Conservation (phyloP, 2,113 vertebrate species). For the Syrrhaptes paradoxus region DNA sequence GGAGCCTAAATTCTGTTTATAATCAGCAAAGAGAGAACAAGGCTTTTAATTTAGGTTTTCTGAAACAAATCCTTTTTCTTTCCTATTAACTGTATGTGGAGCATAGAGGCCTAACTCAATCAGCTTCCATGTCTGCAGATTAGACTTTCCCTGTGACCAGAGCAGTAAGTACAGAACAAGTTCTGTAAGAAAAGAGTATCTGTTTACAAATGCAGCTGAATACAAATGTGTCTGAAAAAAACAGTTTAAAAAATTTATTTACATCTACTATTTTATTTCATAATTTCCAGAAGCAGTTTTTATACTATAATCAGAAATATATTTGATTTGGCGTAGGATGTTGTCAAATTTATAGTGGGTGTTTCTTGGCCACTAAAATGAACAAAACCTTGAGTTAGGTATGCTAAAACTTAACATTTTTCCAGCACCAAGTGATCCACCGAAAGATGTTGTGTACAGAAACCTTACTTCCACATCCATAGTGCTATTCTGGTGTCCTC, state of each 20-base stretch:
- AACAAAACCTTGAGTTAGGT: neutral
- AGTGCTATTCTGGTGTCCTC: constrained; percentile 85
- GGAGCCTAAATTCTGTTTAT: neutral
- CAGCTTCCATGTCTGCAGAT: neutral
- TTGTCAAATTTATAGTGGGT: neutral
- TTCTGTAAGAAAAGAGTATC: neutral
- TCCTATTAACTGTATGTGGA: neutral
- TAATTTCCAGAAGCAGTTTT: neutral
- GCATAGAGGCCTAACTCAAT: neutral
- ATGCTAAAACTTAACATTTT: constrained; percentile 21
- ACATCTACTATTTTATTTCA: neutral
- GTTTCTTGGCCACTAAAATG: neutral
- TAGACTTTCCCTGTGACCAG: neutral
- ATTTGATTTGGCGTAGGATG: neutral
- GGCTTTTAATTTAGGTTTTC: neutral
- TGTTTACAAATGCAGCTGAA: neutral
- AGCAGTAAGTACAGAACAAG: neutral
- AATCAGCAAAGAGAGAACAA: neutral
- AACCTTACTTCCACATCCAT: constrained; percentile 84
- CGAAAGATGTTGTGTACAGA: constrained; percentile 81
- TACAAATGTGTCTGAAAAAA: neutral
- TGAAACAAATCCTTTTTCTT: neutral
- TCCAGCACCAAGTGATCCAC: constrained; percentile 88
- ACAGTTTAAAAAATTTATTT: neutral
- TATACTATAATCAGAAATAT: neutral